phyloP scores from a whole-genome alignment of 1,140 invertebrate genomes.

The Thrips palmi region DNA sequence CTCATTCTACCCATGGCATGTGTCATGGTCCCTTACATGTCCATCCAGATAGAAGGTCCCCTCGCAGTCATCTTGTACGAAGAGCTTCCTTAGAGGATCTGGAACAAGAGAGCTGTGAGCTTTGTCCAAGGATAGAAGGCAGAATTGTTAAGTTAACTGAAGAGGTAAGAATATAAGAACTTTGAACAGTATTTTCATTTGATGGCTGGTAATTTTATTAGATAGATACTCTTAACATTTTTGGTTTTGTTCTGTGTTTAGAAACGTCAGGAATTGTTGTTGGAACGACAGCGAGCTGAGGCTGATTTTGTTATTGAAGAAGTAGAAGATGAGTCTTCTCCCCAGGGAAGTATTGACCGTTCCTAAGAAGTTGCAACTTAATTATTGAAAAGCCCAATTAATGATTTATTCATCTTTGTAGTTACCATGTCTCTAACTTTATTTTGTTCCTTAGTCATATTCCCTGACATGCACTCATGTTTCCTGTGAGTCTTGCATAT shows the following conservation, averaged over 20 bases:
- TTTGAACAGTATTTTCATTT: neutral
- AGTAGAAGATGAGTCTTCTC: too few species aligned
- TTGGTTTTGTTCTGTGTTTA: conserved; percentile 15
- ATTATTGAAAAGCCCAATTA: too few species aligned
- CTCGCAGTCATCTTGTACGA: conserved; percentile 31
- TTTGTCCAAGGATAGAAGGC: conserved; percentile 54
- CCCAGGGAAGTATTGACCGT: too few species aligned
- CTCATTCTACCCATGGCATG: conserved; percentile 10
- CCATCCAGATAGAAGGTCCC: conserved; percentile 13
- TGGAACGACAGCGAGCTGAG: conserved; percentile 32
- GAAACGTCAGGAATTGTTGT: conserved; percentile 31
- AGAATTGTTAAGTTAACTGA: conserved; percentile 52
- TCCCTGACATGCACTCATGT: too few species aligned
- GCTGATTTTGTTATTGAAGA: conserved; percentile 38
- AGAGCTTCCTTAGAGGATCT: conserved; percentile 56
- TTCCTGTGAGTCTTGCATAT: too few species aligned
- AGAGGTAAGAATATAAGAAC: conserved; percentile 28
- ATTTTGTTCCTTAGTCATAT: too few species aligned
- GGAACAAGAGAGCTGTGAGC: conserved; percentile 51
- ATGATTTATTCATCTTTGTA: too few species aligned
- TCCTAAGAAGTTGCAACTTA: too few species aligned
- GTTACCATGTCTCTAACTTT: too few species aligned
- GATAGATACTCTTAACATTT: conserved; percentile 5
- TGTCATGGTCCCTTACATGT: conserved; percentile 3
- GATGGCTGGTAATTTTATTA: neutral